Conservation (phyloP, 2,888 invertebrate genomes). For the Dioctria linearis region DNA sequence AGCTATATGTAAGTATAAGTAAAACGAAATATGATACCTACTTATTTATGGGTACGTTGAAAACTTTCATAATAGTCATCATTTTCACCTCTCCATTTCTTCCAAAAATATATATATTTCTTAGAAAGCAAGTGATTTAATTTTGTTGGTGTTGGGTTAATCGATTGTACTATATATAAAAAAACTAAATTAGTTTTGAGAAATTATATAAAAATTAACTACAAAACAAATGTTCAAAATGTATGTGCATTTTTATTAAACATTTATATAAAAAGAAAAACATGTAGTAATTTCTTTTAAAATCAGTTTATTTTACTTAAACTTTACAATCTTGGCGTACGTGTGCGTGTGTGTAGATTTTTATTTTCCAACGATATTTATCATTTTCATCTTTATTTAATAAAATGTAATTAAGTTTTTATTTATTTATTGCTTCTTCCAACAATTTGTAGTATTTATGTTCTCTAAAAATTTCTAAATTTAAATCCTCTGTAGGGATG, state of each 20-base stretch:
- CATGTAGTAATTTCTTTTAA: slow-evolving; percentile 9
- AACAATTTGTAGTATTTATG: slow-evolving; percentile 12
- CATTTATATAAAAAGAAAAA: slow-evolving; percentile 18
- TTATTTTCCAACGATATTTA: slow-evolving; percentile 31
- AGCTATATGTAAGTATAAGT: too few relatives aligned
- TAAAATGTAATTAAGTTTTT: slow-evolving; percentile 14
- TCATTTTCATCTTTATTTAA: slow-evolving; percentile 20
- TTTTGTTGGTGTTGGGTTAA: slow-evolving; percentile 56
- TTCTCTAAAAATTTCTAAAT: not conserved
- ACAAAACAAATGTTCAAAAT: slow-evolving; percentile 55
- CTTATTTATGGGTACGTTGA: not conserved
- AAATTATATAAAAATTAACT: slow-evolving; percentile 5
- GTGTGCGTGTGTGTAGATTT: slow-evolving; percentile 38
- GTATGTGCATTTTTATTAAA: slow-evolving; percentile 63
- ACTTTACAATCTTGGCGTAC: slow-evolving; percentile 9
- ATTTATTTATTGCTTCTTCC: not conserved
- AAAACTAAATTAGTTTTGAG: not conserved
- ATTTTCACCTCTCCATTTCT: not conserved
- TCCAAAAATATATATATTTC: slow-evolving; percentile 17
- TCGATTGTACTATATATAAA: not conserved
- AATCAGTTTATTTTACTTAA: slow-evolving; percentile 27
- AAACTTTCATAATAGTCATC: slow-evolving; percentile 49
- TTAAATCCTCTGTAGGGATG: not conserved
- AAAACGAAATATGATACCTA: too few relatives aligned
- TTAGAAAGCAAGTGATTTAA: slow-evolving; percentile 34